A percentile compares a stretch with the other conserved stretches of the same genome.
phyloP scores from a whole-genome alignment of 1,140 invertebrate species.

The Rhyzopertha dominica region DNA sequence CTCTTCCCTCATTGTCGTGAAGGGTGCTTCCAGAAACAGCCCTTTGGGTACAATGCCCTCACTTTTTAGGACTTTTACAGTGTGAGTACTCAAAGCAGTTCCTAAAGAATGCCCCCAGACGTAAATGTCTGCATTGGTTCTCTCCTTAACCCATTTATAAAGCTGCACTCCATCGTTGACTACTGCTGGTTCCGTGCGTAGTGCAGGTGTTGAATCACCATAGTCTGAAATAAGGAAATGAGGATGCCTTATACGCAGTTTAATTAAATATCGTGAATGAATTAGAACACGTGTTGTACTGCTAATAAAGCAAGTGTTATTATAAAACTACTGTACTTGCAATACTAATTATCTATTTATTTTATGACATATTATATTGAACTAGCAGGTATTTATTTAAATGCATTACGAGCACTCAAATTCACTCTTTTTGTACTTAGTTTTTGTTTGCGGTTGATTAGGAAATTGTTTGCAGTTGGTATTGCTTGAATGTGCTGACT shows the following conservation, averaged over 20 bases:
- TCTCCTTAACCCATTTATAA: conserved; percentile 66
- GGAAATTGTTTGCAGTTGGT: no score
- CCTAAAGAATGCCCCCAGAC: conserved; percentile 89
- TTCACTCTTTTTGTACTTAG: no score
- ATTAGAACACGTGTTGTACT: not conserved
- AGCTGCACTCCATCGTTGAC: conserved; percentile 74
- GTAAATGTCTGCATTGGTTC: conserved; percentile 54
- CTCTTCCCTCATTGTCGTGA: conserved; percentile 81
- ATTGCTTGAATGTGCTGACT: no score
- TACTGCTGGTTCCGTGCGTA: conserved; percentile 72
- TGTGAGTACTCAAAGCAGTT: conserved; percentile 59
- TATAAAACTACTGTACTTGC: not conserved
- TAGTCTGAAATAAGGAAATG: conserved; percentile 58
- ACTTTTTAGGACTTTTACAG: conserved; percentile 42
- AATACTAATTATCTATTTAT: not conserved
- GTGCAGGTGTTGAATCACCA: conserved; percentile 71
- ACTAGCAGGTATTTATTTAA: not conserved
- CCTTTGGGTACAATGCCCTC: conserved; percentile 58
- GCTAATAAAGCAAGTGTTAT: not conserved
- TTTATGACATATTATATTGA: not conserved
- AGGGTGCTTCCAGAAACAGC: conserved; percentile 80
- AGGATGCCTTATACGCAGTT: conserved; percentile 10
- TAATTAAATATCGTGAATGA: conserved; percentile 11
- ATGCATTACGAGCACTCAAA: no score
- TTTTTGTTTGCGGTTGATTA: no score